These are phyloP conservation scores for Synchiropus splendidus DNA, from an alignment of 2,113 vertebrate species.

Conservation along the genomic window DNA sequence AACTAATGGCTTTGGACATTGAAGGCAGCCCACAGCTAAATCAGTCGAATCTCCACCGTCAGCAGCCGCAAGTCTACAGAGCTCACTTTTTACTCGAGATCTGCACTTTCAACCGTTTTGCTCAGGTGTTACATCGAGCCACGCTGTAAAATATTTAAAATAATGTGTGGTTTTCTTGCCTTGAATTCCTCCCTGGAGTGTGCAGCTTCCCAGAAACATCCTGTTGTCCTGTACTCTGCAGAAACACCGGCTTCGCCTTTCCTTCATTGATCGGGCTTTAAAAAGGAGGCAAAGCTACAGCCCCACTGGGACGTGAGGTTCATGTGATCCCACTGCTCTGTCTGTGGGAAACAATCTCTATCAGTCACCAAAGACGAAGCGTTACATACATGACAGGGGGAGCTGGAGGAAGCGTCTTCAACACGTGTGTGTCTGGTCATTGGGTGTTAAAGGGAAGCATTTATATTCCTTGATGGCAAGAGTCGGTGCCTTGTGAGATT, in stretches of 20 bases:
- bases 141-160: constrained; percentile 25
- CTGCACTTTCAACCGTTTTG: constrained; percentile 30
- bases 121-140: constrained; percentile 33
- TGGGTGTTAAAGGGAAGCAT: no score
- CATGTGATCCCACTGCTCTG: constrained; percentile 45
- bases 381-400: background rate
- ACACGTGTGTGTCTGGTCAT: no score
- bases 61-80: constrained; percentile 36
- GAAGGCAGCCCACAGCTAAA: constrained; percentile 55
- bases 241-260: constrained; percentile 48
- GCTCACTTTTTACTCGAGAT: constrained; percentile 25
- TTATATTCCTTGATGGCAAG: no score
- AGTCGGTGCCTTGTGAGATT: no score
- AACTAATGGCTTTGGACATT: constrained; percentile 63
- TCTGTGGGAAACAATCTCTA: constrained; percentile 35
- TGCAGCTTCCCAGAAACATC: constrained; percentile 50
- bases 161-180: constrained; percentile 10
- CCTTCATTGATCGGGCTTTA: constrained; percentile 59
- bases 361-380: constrained; percentile 17
- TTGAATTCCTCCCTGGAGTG: constrained; percentile 20
- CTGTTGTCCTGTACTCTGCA: constrained; percentile 24
- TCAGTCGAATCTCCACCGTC: constrained; percentile 47
- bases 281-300: constrained; percentile 52
- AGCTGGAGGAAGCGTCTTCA: no score
- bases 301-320: constrained; percentile 46